These are phyloP conservation scores for Radopholus similis DNA, from an alignment of 1,140 invertebrate genomes.

Conservation along the genomic window DNA sequence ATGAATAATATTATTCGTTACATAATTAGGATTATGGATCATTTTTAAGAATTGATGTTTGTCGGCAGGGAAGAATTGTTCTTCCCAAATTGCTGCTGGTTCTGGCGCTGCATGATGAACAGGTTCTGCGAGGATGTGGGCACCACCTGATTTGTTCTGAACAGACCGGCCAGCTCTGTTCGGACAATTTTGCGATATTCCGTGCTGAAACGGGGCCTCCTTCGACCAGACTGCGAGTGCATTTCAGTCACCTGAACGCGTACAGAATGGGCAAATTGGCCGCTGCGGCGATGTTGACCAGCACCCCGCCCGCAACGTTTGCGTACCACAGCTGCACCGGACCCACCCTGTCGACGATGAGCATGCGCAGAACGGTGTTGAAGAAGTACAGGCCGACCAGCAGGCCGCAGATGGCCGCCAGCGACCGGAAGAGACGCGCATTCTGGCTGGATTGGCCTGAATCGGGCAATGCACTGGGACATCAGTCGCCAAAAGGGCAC, in stretches of 20 bases:
- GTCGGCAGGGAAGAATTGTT: no score
- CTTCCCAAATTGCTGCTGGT: no score
- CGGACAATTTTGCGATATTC: background rate
- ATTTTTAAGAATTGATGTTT: no score
- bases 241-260: background rate
- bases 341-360: background rate
- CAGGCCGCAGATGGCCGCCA: background rate
- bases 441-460: background rate
- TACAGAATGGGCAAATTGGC: conserved; percentile 10
- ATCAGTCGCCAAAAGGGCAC: background rate
- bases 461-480: background rate
- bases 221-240: background rate
- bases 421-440: conserved; percentile 11
- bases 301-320: conserved; percentile 11
- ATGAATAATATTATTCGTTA: no score
- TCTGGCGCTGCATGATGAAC: no score
- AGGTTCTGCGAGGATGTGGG: no score
- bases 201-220: background rate
- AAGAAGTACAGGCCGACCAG: conserved; percentile 11
- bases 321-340: conserved; percentile 9
- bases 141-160: no score
- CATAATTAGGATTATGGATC: no score
- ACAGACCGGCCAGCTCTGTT: background rate
- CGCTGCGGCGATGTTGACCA: conserved; percentile 11
- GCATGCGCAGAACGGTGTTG: conserved; percentile 1